Base-by-base conservation (phyloP, 2,113 vertebrate genomes). In the Columba janthina region DNA sequence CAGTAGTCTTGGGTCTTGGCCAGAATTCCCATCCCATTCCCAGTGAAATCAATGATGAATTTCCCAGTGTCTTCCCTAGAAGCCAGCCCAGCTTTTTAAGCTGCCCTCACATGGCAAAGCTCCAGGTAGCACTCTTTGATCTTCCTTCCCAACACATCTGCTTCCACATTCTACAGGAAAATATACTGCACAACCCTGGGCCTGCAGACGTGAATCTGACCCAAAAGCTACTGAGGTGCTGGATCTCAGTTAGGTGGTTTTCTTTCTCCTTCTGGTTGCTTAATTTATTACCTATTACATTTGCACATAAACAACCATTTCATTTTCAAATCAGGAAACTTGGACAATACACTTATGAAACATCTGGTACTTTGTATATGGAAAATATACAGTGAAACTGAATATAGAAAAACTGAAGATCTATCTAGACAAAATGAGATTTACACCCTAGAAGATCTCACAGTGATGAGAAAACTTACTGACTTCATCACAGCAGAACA, bases 271-370 rank as follows among this genome's bases (percentile, higher is more conserved):
- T 84, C 72, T 84, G 56, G 34, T 80, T 90, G 46, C 19, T 61
- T 90, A 90, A 94, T 84, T 89, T 94, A 96, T 80, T 85, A 60
- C 42, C 22, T 78, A 71, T 74, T 84, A 58, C 19, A 56, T 81
- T 94, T 91, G 71, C 78, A 88, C 34, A 78, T 51, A 90, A 96
- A 95, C 71, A 93, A 94, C 74, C n/a, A 91, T 85, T 94, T 76
- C 44, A 61, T 48, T 90, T 88, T 74, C 64, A 90, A 65, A 89
- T 53, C 44, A 73, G 50, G n/a, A 78, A 81, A 89, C 25, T 19
- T 90, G 88, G 61, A 78, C 26, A 70, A 70, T 29, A 15, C 24
- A 53, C 46, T 74, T 84, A 57, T 11, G 53, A 94, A 90, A 95
- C 77, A 85, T 65, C 48, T 90, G 65, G 40, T 61, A 64, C 25